Conservation (phyloP, 2,797 vertebrate genomes). For the Pseudomugil gertrudae region DNA sequence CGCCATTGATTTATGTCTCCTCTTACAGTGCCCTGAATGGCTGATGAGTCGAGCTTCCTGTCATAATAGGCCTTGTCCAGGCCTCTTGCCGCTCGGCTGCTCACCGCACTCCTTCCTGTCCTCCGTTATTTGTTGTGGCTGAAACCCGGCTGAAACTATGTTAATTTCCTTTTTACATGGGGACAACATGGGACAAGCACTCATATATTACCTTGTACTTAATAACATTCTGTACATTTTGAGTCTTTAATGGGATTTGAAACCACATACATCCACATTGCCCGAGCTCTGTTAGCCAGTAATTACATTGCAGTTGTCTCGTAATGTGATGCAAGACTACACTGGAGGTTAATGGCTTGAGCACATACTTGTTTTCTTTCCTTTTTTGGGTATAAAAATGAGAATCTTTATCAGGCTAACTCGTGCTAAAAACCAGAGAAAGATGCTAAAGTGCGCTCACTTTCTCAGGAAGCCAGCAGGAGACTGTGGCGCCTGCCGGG, state of each 20-base stretch:
- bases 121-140: slow-evolving; percentile 72
- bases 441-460: slow-evolving; percentile 37
- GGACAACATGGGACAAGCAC: slow-evolving; percentile 57
- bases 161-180: slow-evolving; percentile 68
- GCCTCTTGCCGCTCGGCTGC: slow-evolving; percentile 59
- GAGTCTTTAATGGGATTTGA: slow-evolving; percentile 45
- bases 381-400: slow-evolving; percentile 58
- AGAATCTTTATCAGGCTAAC: slow-evolving; percentile 48
- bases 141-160: slow-evolving; percentile 64
- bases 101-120: slow-evolving; percentile 70
- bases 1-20: slow-evolving; percentile 83
- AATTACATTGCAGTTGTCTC: slow-evolving; percentile 58
- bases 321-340: slow-evolving; percentile 54
- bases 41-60: slow-evolving; percentile 80
- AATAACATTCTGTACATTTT: slow-evolving; percentile 52
- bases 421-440: slow-evolving; percentile 33
- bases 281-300: slow-evolving; percentile 35
- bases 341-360: slow-evolving; percentile 62
- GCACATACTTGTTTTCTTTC: slow-evolving; percentile 39
- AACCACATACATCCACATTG: slow-evolving; percentile 32
- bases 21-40: slow-evolving; percentile 78
- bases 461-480: slow-evolving; percentile 53
- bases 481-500: slow-evolving; percentile 43
- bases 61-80: slow-evolving; percentile 73
- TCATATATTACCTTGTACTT: slow-evolving; percentile 51